These are phyloP conservation scores for Catonia carolina DNA, from an alignment of 2,888 invertebrate genomes.

Conservation along the genomic window DNA sequence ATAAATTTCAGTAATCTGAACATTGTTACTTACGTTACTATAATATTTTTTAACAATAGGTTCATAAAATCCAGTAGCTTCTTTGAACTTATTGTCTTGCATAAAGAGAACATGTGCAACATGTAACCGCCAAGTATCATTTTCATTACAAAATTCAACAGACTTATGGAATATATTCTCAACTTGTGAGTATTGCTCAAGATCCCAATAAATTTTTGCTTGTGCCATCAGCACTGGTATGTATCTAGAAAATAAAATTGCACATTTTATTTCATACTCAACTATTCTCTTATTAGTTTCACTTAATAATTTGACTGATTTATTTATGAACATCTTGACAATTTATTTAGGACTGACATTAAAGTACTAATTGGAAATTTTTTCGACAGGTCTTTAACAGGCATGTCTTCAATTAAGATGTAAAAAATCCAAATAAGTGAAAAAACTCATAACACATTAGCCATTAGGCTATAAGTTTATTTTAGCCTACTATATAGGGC, in stretches of 20 bases:
- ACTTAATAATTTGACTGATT: not conserved
- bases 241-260: constrained; percentile 56
- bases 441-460: too few relatives aligned
- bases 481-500: too few relatives aligned
- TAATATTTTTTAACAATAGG: constrained; percentile 93
- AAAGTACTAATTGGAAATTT: not conserved
- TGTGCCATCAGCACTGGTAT: constrained; percentile 99
- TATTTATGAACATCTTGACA: not conserved
- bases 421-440: too few relatives aligned
- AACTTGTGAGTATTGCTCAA: constrained; percentile 91
- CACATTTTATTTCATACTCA: too few relatives aligned
- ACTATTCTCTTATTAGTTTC: not conserved
- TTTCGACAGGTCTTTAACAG: too few relatives aligned
- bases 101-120: constrained; percentile 98
- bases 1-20: too few relatives aligned
- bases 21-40: constrained; percentile 63
- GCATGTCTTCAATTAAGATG: too few relatives aligned
- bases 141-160: constrained; percentile 96
- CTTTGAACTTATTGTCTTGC: constrained; percentile 98
- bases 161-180: constrained; percentile 96
- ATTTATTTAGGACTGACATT: not conserved
- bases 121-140: constrained; percentile 94
- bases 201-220: constrained; percentile 97
- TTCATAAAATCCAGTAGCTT: constrained; percentile 96
- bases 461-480: too few relatives aligned